A percentile compares a stretch with the other conserved stretches of the same genome.
Evolutionary conservation across 2,797 vertebrate genomes (phyloP).

Genomic region (Clamator glandarius): DNA sequence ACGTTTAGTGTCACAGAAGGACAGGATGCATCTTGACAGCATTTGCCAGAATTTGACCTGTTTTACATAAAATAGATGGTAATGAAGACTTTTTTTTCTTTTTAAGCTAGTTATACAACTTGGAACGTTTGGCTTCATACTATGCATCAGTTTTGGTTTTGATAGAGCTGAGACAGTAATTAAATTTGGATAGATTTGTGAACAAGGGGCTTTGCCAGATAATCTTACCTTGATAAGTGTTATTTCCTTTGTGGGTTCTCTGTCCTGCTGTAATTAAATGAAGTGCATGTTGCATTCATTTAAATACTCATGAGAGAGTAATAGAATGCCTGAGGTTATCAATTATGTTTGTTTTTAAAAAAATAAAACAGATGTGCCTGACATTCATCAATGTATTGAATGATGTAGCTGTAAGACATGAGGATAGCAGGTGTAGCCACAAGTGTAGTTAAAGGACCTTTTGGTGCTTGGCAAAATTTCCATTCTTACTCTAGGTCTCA

Average conservation of each 20-base stretch:
- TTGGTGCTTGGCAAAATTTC: neutral
- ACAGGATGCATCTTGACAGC: neutral
- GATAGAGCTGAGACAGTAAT: slow-evolving; percentile 11
- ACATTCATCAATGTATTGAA: neutral
- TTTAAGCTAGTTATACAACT: slow-evolving; percentile 22
- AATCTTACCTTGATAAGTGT: neutral
- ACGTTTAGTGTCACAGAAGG: neutral
- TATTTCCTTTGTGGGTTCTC: neutral
- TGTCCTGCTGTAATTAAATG: neutral
- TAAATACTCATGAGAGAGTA: neutral
- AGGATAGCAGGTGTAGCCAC: neutral
- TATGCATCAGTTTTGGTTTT: neutral
- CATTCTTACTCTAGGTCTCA: neutral
- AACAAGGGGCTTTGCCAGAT: slow-evolving; percentile 30
- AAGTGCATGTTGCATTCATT: neutral
- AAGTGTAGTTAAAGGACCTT: neutral
- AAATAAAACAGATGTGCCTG: neutral
- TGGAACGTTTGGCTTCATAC: slow-evolving; percentile 38
- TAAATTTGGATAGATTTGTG: neutral
- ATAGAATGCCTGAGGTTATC: neutral
- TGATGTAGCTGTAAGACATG: neutral
- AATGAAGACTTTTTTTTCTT: neutral
- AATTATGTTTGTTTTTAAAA: neutral
- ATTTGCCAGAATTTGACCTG: neutral
- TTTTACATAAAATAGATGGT: neutral